Conservation (phyloP, 1,140 invertebrate genomes). For the Papilio machaon region DNA sequence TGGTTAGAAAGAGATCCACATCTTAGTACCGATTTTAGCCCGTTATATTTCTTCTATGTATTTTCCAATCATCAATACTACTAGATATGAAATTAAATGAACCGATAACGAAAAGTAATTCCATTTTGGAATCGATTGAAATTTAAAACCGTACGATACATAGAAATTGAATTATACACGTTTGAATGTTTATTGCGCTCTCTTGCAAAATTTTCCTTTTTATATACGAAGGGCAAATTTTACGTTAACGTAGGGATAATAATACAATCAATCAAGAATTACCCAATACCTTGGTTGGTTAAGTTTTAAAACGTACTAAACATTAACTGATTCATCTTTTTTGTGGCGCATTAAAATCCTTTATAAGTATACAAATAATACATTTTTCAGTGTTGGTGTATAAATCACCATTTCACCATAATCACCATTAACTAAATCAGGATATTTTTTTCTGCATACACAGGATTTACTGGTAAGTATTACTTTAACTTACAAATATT, state of each 20-base stretch:
- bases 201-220: not conserved
- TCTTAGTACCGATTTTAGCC: not conserved
- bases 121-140: not conserved
- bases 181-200: not conserved
- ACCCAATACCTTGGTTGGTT: not conserved
- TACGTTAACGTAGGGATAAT: too few relatives aligned
- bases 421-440: not conserved
- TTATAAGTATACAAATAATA: not conserved
- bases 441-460: not conserved
- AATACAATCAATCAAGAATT: not conserved
- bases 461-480: conserved; percentile 15
- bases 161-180: too few relatives aligned
- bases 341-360: not conserved
- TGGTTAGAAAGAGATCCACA: not conserved
- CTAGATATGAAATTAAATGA: not conserved
- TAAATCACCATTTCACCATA: too few relatives aligned
- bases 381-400: not conserved
- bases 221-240: too few relatives aligned
- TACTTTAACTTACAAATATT: not conserved
- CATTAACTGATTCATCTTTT: not conserved
- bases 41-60: too few relatives aligned
- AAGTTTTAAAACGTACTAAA: not conserved
- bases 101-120: not conserved
- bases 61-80: too few relatives aligned
- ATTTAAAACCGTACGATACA: too few relatives aligned